Base-by-base conservation (phyloP, 2,888 invertebrate species). In the Caenorhabditis drosophilae region DNA sequence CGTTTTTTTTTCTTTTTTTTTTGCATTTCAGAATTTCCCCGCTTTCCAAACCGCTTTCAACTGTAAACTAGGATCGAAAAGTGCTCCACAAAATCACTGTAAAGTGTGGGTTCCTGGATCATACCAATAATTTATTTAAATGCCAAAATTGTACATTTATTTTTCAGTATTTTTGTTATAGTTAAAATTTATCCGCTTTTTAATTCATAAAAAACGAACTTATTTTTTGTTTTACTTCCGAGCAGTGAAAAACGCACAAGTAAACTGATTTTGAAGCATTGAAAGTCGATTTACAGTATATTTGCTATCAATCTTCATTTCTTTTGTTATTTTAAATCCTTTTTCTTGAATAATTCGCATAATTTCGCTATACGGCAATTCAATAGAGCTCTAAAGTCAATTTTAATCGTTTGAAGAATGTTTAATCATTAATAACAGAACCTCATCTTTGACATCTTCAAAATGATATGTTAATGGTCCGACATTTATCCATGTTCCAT, bases 391-490 rank as follows among this genome's bases (percentile, higher is more conserved):
- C 61, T 62, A 25, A 46, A 59, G 31, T 2, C 12, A 15, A 34
- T 6, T n/a, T 3, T n/a, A 12, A 34, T 16, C 34, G 15, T 16
- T 7, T 45, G 4, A n/a, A 18, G 12, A 26, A 26, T 9, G 2
- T n/a, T 44, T 25, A 44, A 44, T 20, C 12, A 27, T 31, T 9
- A 31, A 12, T 9, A 31, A 9, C 12, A 9, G 12, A 4, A 68
- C 55, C 47, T 74, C 74, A 11, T 77, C 75, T 2, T 63, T 59
- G 1, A 67, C 56, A 34, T 68, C 78, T 46, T 74, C 74, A 44
- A 54, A 78, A 46, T 92, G 87, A 84, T 97, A 98, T 2, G 97
- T 86, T 60, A 98, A 85, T 0, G 97, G 97, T 11, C 76, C 74
- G 3, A 67, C 66, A 40, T 73, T 75, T 16, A 85, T 85, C 86